phyloP scores from a whole-genome alignment of 1,140 invertebrate genomes.

The Drosophila auraria region DNA sequence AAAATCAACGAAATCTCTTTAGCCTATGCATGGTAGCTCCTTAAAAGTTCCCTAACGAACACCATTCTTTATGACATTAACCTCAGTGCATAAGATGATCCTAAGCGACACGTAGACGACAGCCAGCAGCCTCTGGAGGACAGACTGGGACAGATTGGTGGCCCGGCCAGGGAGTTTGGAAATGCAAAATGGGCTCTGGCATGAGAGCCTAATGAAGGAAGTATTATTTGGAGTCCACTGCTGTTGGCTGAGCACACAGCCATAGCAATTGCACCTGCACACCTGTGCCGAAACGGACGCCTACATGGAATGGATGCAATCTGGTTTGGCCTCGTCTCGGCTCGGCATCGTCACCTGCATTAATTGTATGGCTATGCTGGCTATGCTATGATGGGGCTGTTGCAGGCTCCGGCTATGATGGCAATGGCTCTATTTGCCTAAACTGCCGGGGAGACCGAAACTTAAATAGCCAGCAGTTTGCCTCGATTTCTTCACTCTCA shows the following conservation, averaged over 20 bases:
- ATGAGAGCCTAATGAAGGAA: constrained; percentile 62
- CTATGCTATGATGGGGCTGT: constrained; percentile 17
- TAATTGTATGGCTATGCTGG: constrained; percentile 60
- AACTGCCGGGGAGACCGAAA: constrained; percentile 42
- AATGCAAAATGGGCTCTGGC: constrained; percentile 23
- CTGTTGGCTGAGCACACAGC: constrained; percentile 30
- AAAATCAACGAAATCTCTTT: background rate
- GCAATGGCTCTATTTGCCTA: constrained; percentile 63
- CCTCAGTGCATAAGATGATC: constrained; percentile 31
- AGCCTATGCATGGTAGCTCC: too few relatives aligned
- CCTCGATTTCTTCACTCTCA: constrained; percentile 18
- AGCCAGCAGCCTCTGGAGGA: constrained; percentile 23
- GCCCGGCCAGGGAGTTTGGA: background rate
- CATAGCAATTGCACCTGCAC: constrained; percentile 36
- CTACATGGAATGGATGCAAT: constrained; percentile 38
- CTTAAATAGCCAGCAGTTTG: constrained; percentile 61
- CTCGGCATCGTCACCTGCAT: constrained; percentile 64
- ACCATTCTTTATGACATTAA: background rate
- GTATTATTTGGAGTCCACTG: constrained; percentile 41
- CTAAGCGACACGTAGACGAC: constrained; percentile 33
- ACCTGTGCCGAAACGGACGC: constrained; percentile 38
- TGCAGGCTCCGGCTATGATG: constrained; percentile 15
- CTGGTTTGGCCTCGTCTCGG: constrained; percentile 29
- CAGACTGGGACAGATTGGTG: constrained; percentile 24
- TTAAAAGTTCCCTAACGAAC: too few relatives aligned